Conservation (phyloP, 2,797 vertebrate genomes). For the Molothrus aeneus region DNA sequence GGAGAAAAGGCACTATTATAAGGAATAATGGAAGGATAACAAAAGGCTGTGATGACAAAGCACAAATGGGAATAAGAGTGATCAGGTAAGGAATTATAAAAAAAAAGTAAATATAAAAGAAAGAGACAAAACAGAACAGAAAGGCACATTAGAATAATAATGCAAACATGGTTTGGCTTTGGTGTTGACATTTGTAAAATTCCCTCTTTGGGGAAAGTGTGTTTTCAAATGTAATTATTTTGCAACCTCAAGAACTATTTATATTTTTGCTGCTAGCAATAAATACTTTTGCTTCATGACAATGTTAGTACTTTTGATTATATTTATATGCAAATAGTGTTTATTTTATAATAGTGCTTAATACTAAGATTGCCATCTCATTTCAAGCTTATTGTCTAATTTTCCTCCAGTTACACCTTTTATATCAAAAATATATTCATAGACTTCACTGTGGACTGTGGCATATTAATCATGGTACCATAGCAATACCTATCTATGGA, state of each 20-base stretch:
- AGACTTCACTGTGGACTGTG: neutral
- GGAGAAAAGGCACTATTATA: neutral
- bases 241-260: neutral
- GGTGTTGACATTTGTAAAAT: slow-evolving; percentile 44
- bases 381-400: slow-evolving; percentile 17
- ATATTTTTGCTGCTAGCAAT: neutral
- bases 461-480: slow-evolving; percentile 9
- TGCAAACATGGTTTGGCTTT: neutral
- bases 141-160: neutral
- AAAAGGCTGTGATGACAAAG: neutral
- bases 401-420: slow-evolving; percentile 11
- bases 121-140: neutral
- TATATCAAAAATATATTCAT: neutral
- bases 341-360: slow-evolving; percentile 3
- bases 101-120: neutral
- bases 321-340: slow-evolving; percentile 1
- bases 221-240: slow-evolving; percentile 32
- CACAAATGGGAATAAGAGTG: neutral
- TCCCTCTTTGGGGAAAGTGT: neutral
- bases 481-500: neutral
- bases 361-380: neutral
- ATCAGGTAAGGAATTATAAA: neutral
- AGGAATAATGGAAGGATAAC: neutral
- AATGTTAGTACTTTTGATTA: neutral
- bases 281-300: neutral